Evolutionary conservation across 2,797 vertebrate species (phyloP), one percentile per base, ranked within the genome.

Genomic region (Poliocrania exsul): DNA sequence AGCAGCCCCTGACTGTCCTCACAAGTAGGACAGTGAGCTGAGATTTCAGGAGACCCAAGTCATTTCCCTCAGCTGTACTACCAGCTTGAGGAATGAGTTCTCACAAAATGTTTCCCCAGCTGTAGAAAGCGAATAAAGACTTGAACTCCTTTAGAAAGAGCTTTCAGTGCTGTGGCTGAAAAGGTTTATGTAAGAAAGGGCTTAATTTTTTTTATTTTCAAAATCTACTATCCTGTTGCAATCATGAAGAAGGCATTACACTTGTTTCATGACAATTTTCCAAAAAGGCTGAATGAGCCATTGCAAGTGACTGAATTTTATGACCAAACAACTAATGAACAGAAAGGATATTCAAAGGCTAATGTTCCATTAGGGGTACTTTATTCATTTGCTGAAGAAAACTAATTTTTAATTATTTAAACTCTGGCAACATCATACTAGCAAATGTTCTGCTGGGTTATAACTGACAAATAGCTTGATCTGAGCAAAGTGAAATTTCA

Each of bases 341-440:
- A 74, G 58, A 81, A 87, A 75, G 26, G 58, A 78, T 73, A 73
- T 40, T 75, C 24, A 70, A 66, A 73, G 40, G 40, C 40, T 42
- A 81, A 90, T 75, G 61, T 14, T 80, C 56, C 67, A 88, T 88
- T 95, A 94, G 35, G 29, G 57, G 57, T 31, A 82, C 56, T 93
- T 91, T 31, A 86, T 38, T 88, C 88, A 78, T 64, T 94, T 78
- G 62, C 44, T 71, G 78, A 96, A 72, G 40, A 75, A 64, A 67
- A 90, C 13, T 60, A 2, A 29, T 69, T 86, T 95, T 96, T 74
- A 92, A 94, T 96, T 94, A 97, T 90, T 94, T 86, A 96, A 91
- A 66, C 29, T 65, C 65, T 57, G 67, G 54, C 61, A 78, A 64
- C 25, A 66, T 80, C 57, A 54, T n/a, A 33, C 23, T 17, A 65